A percentile compares a stretch with the other conserved stretches of the same genome.
These are phyloP conservation scores for Drosophila fulvimacula DNA, from an alignment of 2,888 invertebrate genomes.

Conservation along the genomic window DNA sequence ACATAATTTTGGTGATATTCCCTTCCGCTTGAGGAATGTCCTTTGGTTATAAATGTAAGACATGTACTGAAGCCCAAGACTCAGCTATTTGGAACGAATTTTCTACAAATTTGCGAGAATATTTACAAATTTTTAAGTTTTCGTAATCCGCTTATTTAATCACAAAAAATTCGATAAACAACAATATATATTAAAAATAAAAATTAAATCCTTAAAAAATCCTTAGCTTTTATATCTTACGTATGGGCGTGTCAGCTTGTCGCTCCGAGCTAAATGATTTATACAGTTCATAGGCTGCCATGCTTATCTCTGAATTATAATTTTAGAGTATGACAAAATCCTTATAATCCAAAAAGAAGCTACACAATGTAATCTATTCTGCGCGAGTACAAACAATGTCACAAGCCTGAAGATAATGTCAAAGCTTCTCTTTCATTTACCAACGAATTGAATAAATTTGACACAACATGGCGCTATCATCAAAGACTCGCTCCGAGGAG, in stretches of 20 bases:
- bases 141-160: background rate
- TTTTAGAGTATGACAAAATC: background rate
- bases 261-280: background rate
- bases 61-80: background rate
- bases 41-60: background rate
- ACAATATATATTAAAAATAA: no score
- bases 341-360: background rate
- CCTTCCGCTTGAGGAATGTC: background rate
- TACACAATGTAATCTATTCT: background rate
- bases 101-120: background rate
- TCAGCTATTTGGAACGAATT: background rate
- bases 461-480: slow-evolving; percentile 31
- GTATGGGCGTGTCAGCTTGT: background rate
- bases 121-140: background rate
- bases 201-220: no score
- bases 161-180: no score
- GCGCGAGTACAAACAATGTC: background rate
- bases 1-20: background rate
- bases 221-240: no score
- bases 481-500: slow-evolving; percentile 19
- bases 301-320: background rate
- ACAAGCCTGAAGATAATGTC: slow-evolving; percentile 31
- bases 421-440: slow-evolving; percentile 46
- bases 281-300: background rate
- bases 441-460: slow-evolving; percentile 36